These are phyloP conservation scores for Delichon dasypus DNA, from an alignment of 2,797 vertebrate genomes.

Conservation along the genomic window DNA sequence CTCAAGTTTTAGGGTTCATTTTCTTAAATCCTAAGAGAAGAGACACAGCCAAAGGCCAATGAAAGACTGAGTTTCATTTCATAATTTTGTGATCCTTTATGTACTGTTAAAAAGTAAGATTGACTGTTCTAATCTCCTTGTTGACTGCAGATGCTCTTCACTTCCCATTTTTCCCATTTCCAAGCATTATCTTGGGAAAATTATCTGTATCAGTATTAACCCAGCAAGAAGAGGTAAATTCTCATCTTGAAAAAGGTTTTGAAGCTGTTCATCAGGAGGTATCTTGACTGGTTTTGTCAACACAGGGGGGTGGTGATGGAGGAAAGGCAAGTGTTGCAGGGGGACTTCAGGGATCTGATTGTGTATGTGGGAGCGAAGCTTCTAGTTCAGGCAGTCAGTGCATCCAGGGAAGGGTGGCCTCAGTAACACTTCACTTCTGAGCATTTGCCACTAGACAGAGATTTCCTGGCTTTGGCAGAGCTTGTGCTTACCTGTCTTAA, in stretches of 20 bases:
- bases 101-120: neutral
- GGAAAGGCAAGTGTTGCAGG: neutral
- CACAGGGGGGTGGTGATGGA: neutral
- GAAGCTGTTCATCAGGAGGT: neutral
- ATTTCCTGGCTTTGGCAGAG: neutral
- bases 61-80: neutral
- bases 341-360: neutral
- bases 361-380: neutral
- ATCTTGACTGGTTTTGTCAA: neutral
- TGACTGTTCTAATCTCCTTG: neutral
- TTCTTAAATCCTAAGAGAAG: neutral
- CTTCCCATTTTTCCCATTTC: neutral
- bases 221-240: neutral
- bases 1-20: neutral
- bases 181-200: neutral
- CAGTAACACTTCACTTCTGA: neutral
- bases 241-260: neutral
- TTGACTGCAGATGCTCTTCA: neutral
- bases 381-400: neutral
- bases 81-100: neutral
- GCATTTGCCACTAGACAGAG: neutral
- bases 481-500: neutral
- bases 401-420: neutral
- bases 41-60: neutral
- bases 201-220: neutral